Conservation (phyloP, 2,113 vertebrate genomes). For the Thamnaconus septentrionalis region DNA sequence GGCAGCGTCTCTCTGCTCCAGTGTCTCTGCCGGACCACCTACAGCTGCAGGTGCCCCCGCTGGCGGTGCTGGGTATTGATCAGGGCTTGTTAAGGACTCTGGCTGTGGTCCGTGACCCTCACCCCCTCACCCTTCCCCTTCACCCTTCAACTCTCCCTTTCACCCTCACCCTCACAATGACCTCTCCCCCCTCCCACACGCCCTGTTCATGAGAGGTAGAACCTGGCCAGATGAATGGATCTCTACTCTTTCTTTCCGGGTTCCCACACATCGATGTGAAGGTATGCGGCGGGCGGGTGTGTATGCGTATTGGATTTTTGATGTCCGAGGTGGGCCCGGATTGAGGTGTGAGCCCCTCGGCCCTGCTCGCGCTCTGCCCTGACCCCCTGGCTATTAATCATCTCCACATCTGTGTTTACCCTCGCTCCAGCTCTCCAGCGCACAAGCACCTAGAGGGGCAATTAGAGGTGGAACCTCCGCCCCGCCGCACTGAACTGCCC, state of each 20-base stretch:
- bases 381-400: slow-evolving; percentile 75
- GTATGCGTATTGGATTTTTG: slow-evolving; percentile 30
- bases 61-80: slow-evolving; percentile 59
- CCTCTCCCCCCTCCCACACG: slow-evolving; percentile 17
- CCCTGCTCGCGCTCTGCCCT: slow-evolving; percentile 58
- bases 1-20: slow-evolving; percentile 32
- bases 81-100: slow-evolving; percentile 64
- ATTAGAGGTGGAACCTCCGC: slow-evolving; percentile 69
- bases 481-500: slow-evolving; percentile 61
- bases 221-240: slow-evolving; percentile 1
- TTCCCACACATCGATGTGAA: slow-evolving; percentile 15
- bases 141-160: slow-evolving; percentile 62
- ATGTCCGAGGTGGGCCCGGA: slow-evolving; percentile 35
- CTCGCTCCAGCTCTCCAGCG: slow-evolving; percentile 72
- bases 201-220: neutral
- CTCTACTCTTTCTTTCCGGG: neutral
- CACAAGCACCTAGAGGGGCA: slow-evolving; percentile 75
- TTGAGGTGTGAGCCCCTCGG: slow-evolving; percentile 62
- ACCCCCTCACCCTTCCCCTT: slow-evolving; percentile 64
- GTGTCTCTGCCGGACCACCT: slow-evolving; percentile 56
- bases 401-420: slow-evolving; percentile 76
- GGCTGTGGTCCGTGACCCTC: slow-evolving; percentile 46
- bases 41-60: slow-evolving; percentile 35
- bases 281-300: slow-evolving; percentile 1
- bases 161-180: slow-evolving; percentile 46